Base-by-base conservation (phyloP, 2,797 vertebrate genomes). In the Erithacus rubecula region DNA sequence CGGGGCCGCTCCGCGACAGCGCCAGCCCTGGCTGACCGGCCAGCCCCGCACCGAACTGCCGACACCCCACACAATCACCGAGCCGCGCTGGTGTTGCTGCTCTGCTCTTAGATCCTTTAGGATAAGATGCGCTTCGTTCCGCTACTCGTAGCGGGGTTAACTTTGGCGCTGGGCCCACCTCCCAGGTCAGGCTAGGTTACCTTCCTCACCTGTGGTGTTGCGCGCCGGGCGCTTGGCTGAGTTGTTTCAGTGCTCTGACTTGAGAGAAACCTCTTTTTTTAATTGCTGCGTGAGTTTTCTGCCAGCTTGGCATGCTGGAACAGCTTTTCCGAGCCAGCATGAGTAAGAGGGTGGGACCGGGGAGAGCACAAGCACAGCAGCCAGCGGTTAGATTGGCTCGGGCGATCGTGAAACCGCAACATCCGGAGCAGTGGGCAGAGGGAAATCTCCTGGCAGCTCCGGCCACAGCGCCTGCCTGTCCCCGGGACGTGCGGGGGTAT, bases 291-390 rank as follows among this genome's bases (percentile, higher is more conserved):
- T 30, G 87, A 63, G 56, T 64, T 87, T 84, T 70, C 56, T 90
- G 92, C 94, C 87, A 91, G 91, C 75, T 89, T 91, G 92, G 81
- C 90, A 10, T 36, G 81, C 91, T 93, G 89, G 52, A 87, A 55
- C 89, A 84, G 89, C 81, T 80, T 30, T 65, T 27, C 55, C 43
- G 77, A 70, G 90, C 62, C 93, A 88, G 83, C 46, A 5, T 95
- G 93, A 96, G 90, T 92, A 95, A 96, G 86, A 96, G 96, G 96
- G 96, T 95, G 96, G 94, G 81, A 82, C 74, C 56, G 9, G 36
- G 70, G 47, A 82, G 88, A 71, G 70, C 55, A 46, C 6, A 2
- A 32, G 74, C 80, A 3, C 11, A 39, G 89, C 94, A 92, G 92
- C 67, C 92, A 37, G 86, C 18, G 67, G 94, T 87, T 71, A 89